Evolutionary conservation across 2,888 invertebrate genomes (phyloP), one percentile per base, ranked within the genome.

Genomic region (Ptychoptera albimana): DNA sequence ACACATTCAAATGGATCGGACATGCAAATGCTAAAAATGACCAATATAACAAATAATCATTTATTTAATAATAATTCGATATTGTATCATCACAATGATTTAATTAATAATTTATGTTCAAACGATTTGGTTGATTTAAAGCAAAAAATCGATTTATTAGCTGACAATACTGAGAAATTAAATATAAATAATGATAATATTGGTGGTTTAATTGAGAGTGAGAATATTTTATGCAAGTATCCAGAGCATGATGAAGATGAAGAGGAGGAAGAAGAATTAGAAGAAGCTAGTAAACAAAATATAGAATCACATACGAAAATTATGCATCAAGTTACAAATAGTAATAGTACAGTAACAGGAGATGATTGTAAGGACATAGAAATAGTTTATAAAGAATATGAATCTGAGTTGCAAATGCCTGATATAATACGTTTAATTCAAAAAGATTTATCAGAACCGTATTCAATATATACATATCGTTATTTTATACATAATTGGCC

Each of bases 401-500:
- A 89, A 69, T 92, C 91, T 57, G 97, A 98, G 72, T 68, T 85
- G 53, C 96, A 97, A 71, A 94, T 98, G 92, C 89, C 92, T 57
- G 88, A 92, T 68, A 97, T 98, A 55, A 97, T 98, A 93, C 82
- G 85, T 71, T 80, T 98, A 60, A 97, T 98, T 64, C 94, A 96
- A 63, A 94, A 93, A 67, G 98, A 98, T 74, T 76, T 98, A 55
- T 96, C 96, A 48, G 98, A 98, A 75, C 98, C 98, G 35, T 98
- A 98, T 72, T 97, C 97, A 52, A 97, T 98, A 72, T 99, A 98
- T 69, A 99, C 98, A 30, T 98, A 98, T 73, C 82, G 98, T 71
- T 99, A 97, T 74, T 98, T 98, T 73, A 96, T 98, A 65, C 94
- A 98, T 67, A 97, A 97, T 68, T 99, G 98, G 98, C 97, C 97